Evolutionary conservation across 2,888 invertebrate genomes (phyloP).

Genomic region (Dromius quadrimaculatus): DNA sequence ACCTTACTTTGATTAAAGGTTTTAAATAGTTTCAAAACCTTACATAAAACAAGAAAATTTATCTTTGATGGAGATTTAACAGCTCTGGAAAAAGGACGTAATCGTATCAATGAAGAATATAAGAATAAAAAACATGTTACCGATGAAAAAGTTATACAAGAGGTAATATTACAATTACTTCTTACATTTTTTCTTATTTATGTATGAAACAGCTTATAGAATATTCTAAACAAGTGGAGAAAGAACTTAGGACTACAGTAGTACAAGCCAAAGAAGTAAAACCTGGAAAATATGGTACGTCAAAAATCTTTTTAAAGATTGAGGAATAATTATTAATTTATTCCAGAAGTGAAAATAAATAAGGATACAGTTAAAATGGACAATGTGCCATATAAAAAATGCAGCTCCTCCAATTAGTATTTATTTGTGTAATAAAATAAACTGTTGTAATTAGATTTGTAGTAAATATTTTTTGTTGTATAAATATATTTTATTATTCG

Average conservation of each 20-base stretch:
- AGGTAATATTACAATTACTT: constrained; percentile 67
- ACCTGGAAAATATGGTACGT: constrained; percentile 76
- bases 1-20: constrained; percentile 68
- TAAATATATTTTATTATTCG: no score
- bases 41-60: constrained; percentile 77
- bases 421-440: no score
- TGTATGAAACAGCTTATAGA: constrained; percentile 73
- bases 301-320: constrained; percentile 1
- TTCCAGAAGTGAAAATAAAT: constrained; percentile 73
- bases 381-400: constrained; percentile 74
- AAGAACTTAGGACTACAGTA: constrained; percentile 78
- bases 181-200: constrained; percentile 44
- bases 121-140: constrained; percentile 74
- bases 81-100: constrained; percentile 74
- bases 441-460: no score
- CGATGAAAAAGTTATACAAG: constrained; percentile 72
- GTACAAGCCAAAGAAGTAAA: constrained; percentile 79
- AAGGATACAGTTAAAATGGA: constrained; percentile 73
- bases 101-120: constrained; percentile 83
- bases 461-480: no score
- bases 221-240: constrained; percentile 77
- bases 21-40: constrained; percentile 76
- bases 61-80: constrained; percentile 77
- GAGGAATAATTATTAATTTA: constrained; percentile 53
- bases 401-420: constrained; percentile 55